phyloP scores from a whole-genome alignment of 2,797 vertebrate genomes.

The Philypnodon macrostomus region DNA sequence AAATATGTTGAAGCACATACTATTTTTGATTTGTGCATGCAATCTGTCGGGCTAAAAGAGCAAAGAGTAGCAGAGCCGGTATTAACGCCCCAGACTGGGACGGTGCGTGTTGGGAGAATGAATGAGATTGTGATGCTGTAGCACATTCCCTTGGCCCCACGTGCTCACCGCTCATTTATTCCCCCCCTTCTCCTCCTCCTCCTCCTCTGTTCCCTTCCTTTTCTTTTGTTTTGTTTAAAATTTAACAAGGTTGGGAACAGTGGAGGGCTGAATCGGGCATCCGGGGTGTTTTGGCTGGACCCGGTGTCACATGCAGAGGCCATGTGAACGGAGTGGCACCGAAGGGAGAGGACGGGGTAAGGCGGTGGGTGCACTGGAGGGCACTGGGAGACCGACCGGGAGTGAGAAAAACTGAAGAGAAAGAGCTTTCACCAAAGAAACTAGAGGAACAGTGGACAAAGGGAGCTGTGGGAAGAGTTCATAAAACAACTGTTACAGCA shows the following conservation, averaged over 20 bases:
- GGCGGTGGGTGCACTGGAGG: constrained; percentile 14
- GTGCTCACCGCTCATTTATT: constrained; percentile 48
- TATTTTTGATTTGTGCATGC: constrained; percentile 58
- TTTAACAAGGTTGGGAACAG: constrained; percentile 78
- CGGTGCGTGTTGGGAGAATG: constrained; percentile 58
- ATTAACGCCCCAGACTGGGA: constrained; percentile 56
- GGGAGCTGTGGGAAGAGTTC: constrained; percentile 11
- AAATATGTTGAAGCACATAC: constrained; percentile 34
- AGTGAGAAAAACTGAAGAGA: constrained; percentile 20
- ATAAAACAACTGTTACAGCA: constrained; percentile 18
- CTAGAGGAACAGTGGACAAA: constrained; percentile 19
- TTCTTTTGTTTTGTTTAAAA: constrained; percentile 77
- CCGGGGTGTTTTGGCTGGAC: constrained; percentile 78
- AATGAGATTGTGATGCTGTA: constrained; percentile 69
- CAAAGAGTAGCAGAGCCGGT: constrained; percentile 21
- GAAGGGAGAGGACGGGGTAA: constrained; percentile 23
- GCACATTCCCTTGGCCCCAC: constrained; percentile 67
- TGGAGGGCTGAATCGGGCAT: constrained; percentile 72
- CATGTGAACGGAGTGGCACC: constrained; percentile 76
- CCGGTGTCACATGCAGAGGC: constrained; percentile 77
- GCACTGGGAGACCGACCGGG: constrained; percentile 23
- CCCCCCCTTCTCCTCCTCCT: constrained; percentile 20
- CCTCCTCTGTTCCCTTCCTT: constrained; percentile 33
- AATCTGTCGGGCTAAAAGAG: constrained; percentile 34
- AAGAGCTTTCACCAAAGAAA: constrained; percentile 45